A percentile compares a stretch with the other conserved stretches of the same genome.
phyloP scores from a whole-genome alignment of 2,797 vertebrate genomes.

The Pseudomugil gertrudae region DNA sequence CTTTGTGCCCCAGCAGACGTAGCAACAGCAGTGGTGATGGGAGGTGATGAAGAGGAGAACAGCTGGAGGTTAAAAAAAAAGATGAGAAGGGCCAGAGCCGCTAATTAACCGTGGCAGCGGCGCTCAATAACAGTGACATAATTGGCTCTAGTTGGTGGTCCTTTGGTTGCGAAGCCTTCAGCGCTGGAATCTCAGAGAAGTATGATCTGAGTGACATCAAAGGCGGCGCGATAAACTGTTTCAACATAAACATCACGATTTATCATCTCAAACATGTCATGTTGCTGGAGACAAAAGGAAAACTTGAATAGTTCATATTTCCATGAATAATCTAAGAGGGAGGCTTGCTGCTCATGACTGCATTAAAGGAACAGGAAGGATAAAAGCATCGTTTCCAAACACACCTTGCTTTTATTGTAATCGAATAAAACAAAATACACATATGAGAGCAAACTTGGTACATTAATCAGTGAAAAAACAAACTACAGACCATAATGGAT shows the following conservation, averaged over 20 bases:
- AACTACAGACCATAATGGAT: too few relatives aligned
- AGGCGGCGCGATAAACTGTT: background rate
- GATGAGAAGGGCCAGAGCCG: constrained; percentile 55
- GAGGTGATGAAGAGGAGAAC: constrained; percentile 70
- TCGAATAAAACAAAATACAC: background rate
- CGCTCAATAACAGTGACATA: constrained; percentile 66
- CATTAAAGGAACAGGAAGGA: background rate
- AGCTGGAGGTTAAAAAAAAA: constrained; percentile 63
- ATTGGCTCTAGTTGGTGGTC: constrained; percentile 69
- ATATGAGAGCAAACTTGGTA: background rate
- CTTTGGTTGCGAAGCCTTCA: constrained; percentile 36
- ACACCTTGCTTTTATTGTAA: background rate
- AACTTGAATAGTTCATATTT: background rate
- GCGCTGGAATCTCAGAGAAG: constrained; percentile 22
- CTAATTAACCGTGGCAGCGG: constrained; percentile 70
- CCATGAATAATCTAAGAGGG: background rate
- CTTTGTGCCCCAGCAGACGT: constrained; percentile 69
- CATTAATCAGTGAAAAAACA: background rate
- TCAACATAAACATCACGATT: background rate
- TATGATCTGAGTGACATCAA: constrained; percentile 2
- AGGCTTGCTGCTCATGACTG: background rate
- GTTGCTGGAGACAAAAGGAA: background rate
- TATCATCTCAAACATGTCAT: background rate
- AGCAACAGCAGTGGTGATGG: constrained; percentile 56
- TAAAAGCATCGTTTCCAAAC: background rate